Evolutionary conservation across 2,888 invertebrate species (phyloP).

Genomic region (Pasiphila rectangulata): DNA sequence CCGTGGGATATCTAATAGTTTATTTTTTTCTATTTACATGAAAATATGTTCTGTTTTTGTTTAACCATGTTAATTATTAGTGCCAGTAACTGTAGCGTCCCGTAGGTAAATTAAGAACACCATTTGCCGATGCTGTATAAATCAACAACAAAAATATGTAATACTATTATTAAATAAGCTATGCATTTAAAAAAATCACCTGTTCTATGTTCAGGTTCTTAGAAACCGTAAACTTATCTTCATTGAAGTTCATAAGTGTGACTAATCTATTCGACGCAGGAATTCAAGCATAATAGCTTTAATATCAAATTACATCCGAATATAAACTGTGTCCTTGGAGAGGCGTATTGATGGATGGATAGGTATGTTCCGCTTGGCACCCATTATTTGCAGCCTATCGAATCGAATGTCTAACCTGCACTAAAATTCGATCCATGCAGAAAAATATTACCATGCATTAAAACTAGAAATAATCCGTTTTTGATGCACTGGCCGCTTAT

Average conservation of each 20-base stretch:
- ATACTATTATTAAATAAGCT: no score
- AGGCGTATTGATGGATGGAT: constrained; percentile 16
- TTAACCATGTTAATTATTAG: no score
- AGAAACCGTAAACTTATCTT: constrained; percentile 9
- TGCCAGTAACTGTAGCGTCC: no score
- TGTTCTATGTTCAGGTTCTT: neutral
- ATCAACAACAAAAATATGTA: no score
- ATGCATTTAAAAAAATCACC: no score
- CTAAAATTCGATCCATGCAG: neutral
- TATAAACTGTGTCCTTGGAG: constrained; percentile 37
- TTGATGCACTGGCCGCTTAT: no score
- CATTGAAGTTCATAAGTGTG: constrained; percentile 28
- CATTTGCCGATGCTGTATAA: no score
- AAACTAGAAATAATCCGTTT: no score
- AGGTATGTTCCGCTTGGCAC: constrained; percentile 10
- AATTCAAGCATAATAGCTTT: constrained; percentile 31
- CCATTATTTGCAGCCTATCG: neutral
- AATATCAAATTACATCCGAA: constrained; percentile 32
- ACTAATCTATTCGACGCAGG: constrained; percentile 38
- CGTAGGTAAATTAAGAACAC: no score
- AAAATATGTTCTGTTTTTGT: no score
- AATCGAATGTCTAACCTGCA: neutral
- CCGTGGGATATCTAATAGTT: no score
- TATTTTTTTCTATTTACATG: no score
- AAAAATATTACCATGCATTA: neutral